phyloP scores from a whole-genome alignment of 2,797 vertebrate species.

The Otolemur crassicaudatus region DNA sequence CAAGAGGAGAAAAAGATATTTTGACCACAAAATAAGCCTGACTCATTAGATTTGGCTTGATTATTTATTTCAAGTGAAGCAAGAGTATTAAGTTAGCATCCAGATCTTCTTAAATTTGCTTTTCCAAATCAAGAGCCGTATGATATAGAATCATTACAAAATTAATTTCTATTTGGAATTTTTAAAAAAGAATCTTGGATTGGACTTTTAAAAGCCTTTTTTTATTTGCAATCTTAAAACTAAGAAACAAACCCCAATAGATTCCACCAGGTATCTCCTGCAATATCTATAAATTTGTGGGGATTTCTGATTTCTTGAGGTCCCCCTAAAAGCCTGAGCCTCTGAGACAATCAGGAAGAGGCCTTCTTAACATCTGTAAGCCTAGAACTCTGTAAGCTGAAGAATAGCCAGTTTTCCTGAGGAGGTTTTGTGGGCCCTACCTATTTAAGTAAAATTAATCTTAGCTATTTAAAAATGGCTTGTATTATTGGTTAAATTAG shows the following conservation, averaged over 20 bases:
- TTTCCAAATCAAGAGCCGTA: constrained; percentile 10
- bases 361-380: background rate
- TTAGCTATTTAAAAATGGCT: background rate
- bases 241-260: background rate
- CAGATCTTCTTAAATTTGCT: constrained; percentile 2
- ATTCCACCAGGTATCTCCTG: background rate
- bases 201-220: background rate
- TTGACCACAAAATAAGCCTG: background rate
- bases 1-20: background rate
- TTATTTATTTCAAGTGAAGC: background rate
- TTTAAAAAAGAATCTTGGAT: background rate
- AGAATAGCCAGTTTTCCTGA: background rate
- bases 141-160: background rate
- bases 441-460: background rate
- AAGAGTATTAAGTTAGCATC: background rate
- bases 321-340: background rate
- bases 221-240: background rate
- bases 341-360: background rate
- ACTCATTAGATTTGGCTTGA: background rate
- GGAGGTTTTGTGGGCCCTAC: background rate
- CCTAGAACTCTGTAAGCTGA: background rate
- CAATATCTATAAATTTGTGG: background rate
- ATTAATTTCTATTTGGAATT: constrained; percentile 24
- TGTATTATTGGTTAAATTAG: background rate
- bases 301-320: background rate